Evolutionary conservation across 1,140 invertebrate species (phyloP).

Genomic region (Brachionus asplanchnoidis): DNA sequence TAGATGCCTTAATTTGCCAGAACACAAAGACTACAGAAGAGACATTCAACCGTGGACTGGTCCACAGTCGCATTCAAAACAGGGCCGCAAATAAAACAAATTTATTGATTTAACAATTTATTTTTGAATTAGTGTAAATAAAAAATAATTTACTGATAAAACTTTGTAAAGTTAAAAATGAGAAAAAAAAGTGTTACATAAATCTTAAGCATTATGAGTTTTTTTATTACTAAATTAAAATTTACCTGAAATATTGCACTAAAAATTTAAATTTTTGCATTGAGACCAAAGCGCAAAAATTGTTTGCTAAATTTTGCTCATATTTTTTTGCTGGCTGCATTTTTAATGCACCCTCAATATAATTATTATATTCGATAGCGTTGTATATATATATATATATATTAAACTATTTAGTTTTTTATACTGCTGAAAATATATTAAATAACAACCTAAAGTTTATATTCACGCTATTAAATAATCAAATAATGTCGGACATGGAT

Average conservation of each 20-base stretch:
- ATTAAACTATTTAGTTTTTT: background rate
- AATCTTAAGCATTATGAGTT: background rate
- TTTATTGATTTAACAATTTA: background rate
- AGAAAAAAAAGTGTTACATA: background rate
- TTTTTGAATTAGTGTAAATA: background rate
- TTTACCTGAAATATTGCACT: background rate
- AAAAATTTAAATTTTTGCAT: background rate
- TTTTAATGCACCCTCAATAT: constrained; percentile 8
- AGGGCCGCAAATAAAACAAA: background rate
- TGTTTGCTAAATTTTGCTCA: background rate
- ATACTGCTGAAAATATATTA: background rate
- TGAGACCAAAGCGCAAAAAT: background rate
- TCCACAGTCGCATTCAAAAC: background rate
- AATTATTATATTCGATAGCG: constrained; percentile 33
- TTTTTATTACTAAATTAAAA: background rate
- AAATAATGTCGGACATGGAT: background rate
- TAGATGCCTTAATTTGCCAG: background rate
- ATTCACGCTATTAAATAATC: background rate
- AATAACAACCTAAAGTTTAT: constrained; percentile 31
- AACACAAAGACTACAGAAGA: constrained; percentile 19
- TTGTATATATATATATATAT: background rate
- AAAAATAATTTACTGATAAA: background rate
- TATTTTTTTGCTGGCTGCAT: background rate
- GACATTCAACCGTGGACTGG: constrained; percentile 37
- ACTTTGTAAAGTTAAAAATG: background rate